phyloP scores from a whole-genome alignment of 2,113 vertebrate species.

The Labeo catla region DNA sequence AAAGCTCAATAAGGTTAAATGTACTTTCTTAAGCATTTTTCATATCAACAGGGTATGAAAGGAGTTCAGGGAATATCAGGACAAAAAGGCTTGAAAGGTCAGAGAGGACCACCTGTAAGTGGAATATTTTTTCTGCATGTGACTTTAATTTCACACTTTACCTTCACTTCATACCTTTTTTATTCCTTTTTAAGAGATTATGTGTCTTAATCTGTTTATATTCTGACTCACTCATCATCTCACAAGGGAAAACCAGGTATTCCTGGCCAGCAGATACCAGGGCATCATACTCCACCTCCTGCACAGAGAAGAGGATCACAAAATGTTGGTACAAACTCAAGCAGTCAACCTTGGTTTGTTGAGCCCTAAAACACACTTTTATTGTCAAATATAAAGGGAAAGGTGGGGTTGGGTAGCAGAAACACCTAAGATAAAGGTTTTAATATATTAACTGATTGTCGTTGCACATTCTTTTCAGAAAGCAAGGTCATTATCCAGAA shows the following conservation, averaged over 20 bases:
- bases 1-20: not conserved
- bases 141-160: not conserved
- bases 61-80: constrained; percentile 68
- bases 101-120: constrained; percentile 70
- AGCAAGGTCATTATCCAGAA: constrained; percentile 37
- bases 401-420: not conserved
- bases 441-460: not conserved
- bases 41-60: constrained; percentile 71
- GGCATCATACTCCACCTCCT: not conserved
- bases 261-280: constrained; percentile 33
- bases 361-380: not conserved
- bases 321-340: constrained; percentile 67
- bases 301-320: constrained; percentile 40
- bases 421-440: not conserved
- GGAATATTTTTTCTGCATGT: not conserved
- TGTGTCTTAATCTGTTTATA: not conserved
- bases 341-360: constrained; percentile 11
- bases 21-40: not conserved
- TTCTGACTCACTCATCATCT: not conserved
- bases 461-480: constrained; percentile 44
- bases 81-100: constrained; percentile 72
- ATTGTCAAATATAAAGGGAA: not conserved
- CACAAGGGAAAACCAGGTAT: constrained; percentile 70
- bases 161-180: not conserved
- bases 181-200: not conserved